Evolutionary conservation across 2,888 invertebrate species (phyloP).

Genomic region (Ellobium chinense): DNA sequence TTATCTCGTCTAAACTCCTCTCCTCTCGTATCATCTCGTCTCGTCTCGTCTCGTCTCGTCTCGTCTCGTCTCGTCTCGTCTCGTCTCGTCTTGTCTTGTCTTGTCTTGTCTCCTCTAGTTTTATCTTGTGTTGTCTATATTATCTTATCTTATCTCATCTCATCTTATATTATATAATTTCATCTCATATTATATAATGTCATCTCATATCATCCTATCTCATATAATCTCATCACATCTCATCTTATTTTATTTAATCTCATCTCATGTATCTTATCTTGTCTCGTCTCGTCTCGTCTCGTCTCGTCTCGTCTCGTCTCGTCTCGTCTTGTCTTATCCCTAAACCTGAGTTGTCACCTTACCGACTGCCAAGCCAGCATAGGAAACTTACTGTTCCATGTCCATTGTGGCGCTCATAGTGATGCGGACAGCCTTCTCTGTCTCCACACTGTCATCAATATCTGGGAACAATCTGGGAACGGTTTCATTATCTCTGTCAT

Average conservation of each 20-base stretch:
- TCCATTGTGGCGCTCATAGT: constrained; percentile 22
- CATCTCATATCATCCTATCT: too few species aligned
- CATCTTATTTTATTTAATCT: neutral
- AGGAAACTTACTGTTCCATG: neutral
- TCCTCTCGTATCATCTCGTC: neutral
- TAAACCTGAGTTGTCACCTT: too few species aligned
- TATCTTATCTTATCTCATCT: neutral
- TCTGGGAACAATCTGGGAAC: constrained; percentile 15
- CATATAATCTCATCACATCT: neutral
- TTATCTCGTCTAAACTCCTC: too few species aligned
- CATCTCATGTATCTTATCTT: neutral
- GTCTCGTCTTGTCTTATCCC: neutral
- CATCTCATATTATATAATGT: neutral
- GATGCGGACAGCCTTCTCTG: constrained; percentile 5
- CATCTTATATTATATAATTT: neutral
- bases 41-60: neutral
- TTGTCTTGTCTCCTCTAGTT: neutral
- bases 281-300: neutral
- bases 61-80: neutral
- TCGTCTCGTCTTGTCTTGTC: neutral
- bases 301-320: neutral
- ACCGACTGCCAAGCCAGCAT: too few species aligned
- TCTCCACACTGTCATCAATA: constrained; percentile 5
- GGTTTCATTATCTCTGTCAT: neutral
- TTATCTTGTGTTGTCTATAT: too few species aligned